phyloP scores from a whole-genome alignment of 2,797 vertebrate species.

The Pseudocheirus occidentalis region DNA sequence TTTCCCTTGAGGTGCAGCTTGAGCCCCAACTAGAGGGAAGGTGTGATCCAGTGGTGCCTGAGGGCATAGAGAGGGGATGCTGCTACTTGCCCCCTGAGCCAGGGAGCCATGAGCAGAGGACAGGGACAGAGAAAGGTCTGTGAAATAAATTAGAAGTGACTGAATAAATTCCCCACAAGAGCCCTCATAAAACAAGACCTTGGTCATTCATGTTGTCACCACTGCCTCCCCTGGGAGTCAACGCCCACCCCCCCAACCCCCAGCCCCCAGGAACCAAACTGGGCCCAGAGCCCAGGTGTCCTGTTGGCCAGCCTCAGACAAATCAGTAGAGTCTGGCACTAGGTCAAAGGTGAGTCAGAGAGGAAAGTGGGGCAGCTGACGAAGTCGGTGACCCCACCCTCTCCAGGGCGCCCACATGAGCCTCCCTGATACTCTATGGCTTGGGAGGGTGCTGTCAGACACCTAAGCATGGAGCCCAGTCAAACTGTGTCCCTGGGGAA shows the following conservation, averaged over 20 bases:
- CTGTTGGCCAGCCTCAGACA: constrained; percentile 66
- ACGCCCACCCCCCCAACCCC: neutral
- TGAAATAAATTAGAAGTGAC: constrained; percentile 26
- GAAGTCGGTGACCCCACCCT: constrained; percentile 50
- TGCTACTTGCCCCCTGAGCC: constrained; percentile 29
- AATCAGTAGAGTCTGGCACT: neutral
- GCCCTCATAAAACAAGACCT: constrained; percentile 58
- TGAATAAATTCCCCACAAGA: constrained; percentile 3
- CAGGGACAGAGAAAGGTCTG: constrained; percentile 47
- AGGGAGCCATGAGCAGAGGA: neutral
- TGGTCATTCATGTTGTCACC: neutral
- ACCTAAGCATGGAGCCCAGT: constrained; percentile 48
- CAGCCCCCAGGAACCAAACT: constrained; percentile 56
- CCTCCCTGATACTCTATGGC: constrained; percentile 39
- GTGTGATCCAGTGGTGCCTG: constrained; percentile 4
- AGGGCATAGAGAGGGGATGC: constrained; percentile 21
- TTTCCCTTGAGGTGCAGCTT: neutral
- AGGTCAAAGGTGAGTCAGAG: constrained; percentile 51
- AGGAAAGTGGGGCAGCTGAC: constrained; percentile 51
- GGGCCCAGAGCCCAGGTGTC: constrained; percentile 56
- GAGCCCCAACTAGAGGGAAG: neutral
- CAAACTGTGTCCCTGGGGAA: constrained; percentile 10
- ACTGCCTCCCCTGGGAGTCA: constrained; percentile 30
- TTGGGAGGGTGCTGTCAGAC: constrained; percentile 40
- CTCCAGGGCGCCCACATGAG: neutral